Evolutionary conservation across 2,797 vertebrate species (phyloP).

Genomic region (Pantherophis alleghaniensis): DNA sequence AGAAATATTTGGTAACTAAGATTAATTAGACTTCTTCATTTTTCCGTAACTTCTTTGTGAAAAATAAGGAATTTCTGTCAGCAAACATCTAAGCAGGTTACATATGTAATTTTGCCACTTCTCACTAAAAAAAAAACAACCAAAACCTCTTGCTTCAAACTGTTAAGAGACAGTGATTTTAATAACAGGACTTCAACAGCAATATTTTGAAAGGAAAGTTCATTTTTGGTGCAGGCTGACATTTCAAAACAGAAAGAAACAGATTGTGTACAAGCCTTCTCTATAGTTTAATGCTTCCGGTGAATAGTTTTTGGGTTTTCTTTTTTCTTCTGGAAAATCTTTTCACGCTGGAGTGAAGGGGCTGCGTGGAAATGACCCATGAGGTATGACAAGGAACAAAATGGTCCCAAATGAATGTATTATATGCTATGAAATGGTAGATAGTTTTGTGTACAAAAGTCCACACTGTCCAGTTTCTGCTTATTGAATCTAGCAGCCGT

Average conservation of each 20-base stretch:
- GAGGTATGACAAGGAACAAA: background rate
- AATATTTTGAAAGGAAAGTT: background rate
- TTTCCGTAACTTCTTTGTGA: background rate
- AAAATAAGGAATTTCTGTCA: background rate
- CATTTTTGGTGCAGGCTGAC: background rate
- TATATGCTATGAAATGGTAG: background rate
- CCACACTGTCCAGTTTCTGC: background rate
- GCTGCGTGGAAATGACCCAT: background rate
- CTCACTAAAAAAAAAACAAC: background rate
- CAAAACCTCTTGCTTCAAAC: background rate
- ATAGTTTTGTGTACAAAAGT: background rate
- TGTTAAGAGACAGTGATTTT: background rate
- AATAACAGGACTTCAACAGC: background rate
- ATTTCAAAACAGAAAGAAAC: background rate
- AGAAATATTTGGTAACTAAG: background rate
- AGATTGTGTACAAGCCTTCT: background rate
- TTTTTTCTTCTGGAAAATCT: background rate
- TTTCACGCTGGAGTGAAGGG: background rate
- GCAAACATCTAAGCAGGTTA: background rate
- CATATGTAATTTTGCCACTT: background rate
- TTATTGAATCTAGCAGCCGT: background rate
- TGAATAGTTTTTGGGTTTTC: background rate
- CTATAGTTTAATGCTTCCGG: background rate
- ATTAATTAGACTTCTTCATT: background rate
- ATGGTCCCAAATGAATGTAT: background rate